phyloP scores from a whole-genome alignment of 2,797 vertebrate species.

The Sebastolobus altivelis region DNA sequence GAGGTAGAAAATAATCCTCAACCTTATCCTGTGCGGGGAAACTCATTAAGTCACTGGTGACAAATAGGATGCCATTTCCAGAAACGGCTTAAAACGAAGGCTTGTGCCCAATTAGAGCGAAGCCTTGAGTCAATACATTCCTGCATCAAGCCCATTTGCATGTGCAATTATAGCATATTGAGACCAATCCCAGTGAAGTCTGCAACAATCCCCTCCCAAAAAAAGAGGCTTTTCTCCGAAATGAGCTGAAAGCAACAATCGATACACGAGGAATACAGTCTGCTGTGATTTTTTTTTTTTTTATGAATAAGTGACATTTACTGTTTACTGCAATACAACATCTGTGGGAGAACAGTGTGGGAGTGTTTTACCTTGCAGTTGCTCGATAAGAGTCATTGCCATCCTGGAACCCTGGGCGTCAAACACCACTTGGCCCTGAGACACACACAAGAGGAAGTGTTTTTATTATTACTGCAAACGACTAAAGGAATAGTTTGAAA shows the following conservation, averaged over 20 bases:
- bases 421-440: conserved; percentile 95
- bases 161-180: conserved; percentile 45
- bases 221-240: conserved; percentile 7
- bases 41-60: conserved; percentile 79
- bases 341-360: conserved; percentile 9
- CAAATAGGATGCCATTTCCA: conserved; percentile 74
- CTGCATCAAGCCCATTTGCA: conserved; percentile 36
- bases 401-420: conserved; percentile 98
- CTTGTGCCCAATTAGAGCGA: conserved; percentile 71
- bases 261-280: conserved; percentile 33
- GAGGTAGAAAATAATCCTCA: conserved; percentile 75
- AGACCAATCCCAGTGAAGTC: conserved; percentile 37
- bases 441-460: conserved; percentile 32
- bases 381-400: conserved; percentile 98
- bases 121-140: conserved; percentile 61
- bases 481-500: not conserved
- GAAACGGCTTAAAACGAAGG: conserved; percentile 64
- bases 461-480: conserved; percentile 1
- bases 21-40: conserved; percentile 66
- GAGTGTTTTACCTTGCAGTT: conserved; percentile 89
- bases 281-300: conserved; percentile 3
- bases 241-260: conserved; percentile 33
- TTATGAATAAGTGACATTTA: conserved; percentile 40
- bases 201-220: not conserved
- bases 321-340: conserved; percentile 13